A percentile compares a stretch with the other conserved stretches of the same genome.
Evolutionary conservation across 2,888 invertebrate genomes (phyloP).

Genomic region (Phortica magna): DNA sequence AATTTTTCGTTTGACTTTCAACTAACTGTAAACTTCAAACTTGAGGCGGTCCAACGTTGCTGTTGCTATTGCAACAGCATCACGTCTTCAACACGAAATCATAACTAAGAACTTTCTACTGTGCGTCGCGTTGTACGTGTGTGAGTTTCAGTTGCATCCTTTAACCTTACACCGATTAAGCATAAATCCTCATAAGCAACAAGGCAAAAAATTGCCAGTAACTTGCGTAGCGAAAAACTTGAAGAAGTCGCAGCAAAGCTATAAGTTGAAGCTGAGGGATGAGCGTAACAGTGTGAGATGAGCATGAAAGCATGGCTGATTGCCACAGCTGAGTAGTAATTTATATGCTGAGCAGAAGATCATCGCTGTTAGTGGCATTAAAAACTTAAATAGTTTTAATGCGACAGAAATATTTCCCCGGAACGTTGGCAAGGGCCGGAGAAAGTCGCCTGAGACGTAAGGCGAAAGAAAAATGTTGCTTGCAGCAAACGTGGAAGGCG

Average conservation of each 20-base stretch:
- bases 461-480: not conserved
- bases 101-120: conserved; percentile 7
- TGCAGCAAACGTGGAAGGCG: not conserved
- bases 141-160: conserved; percentile 45
- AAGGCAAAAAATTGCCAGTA: conserved; percentile 69
- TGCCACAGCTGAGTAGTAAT: conserved; percentile 48
- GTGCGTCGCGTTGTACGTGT: conserved; percentile 9
- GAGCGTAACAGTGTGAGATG: conserved; percentile 49
- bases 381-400: conserved; percentile 73
- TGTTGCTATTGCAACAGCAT: not conserved
- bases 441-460: not conserved
- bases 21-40: not conserved
- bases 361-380: conserved; percentile 67
- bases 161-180: conserved; percentile 70
- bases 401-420: conserved; percentile 60
- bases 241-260: conserved; percentile 8
- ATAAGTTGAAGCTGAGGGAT: conserved; percentile 19
- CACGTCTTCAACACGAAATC: conserved; percentile 25
- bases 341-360: conserved; percentile 69
- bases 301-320: conserved; percentile 56
- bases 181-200: conserved; percentile 70
- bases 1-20: not conserved
- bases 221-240: conserved; percentile 20
- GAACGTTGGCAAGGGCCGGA: not conserved
- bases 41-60: not conserved